Evolutionary conservation across 2,113 vertebrate genomes (phyloP), one percentile per base, ranked within the genome.

Genomic region (Onychostoma macrolepis): DNA sequence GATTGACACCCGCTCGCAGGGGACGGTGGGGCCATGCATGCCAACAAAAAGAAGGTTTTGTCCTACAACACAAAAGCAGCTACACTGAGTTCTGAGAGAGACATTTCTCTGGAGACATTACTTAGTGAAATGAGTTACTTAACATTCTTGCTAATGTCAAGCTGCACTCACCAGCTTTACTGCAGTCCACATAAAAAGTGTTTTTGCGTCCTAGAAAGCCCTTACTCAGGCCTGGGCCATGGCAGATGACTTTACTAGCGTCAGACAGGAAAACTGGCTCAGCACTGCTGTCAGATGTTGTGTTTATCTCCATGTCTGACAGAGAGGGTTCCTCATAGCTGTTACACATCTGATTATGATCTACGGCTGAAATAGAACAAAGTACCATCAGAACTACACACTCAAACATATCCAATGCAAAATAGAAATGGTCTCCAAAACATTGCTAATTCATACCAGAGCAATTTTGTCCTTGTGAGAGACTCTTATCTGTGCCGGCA

Each of bases 181-280:
- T 96, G 93, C 96, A 96, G 89, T 97, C 96, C 63, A 97, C 95
- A 8, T 94, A 92, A 91, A 97, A 97, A 86, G 91, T 95, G 89
- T 94, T 97, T 91, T 95, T 97, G 93, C 96, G 95, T 83, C 96
- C 96, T 87, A 96, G 89, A 19, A 95, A 96, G 75, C 96, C 96
- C 90, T 95, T 96, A 0, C 91, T 94, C 63, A 97, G 95, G 48
- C 96, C 96, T 58, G 96, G 93, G 7, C 96, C 96, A 86, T 95
- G 95, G 69, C 96, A 96, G 85, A 94, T 93, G 89, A 96, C 96
- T 92, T 96, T 96, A 92, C 95, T 96, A 89, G 95, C 95, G 7
- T 97, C 95, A 0, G 83, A 80, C 87, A 74, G 50, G 36, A 85
- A 80, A 33, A 96, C 96, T 43, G 94, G 87, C 76, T 82, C 80